Base-by-base conservation (phyloP, 2,113 vertebrate genomes). In the Gobiocypris rarus region DNA sequence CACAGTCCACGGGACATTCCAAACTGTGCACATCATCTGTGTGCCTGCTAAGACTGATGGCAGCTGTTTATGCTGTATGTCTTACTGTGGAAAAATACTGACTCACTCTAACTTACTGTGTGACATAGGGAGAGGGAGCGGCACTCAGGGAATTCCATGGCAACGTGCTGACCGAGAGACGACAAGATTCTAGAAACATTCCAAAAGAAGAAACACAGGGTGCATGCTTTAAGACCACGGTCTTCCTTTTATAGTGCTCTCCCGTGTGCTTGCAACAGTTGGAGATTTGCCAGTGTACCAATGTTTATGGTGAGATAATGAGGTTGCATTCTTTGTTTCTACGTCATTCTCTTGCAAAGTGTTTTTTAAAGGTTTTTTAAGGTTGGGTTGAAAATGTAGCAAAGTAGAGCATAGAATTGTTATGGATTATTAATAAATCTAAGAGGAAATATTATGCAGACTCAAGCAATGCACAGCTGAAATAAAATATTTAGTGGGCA, bases 401-500 rank as follows among this genome's bases (percentile, higher is more conserved):
- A 13, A 65, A 76, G n/a, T 4, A 41, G 73, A 84, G 61, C 74
- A 56, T 41, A 52, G 34, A 31, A 71, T 28, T 41, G 65, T 48
- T 63, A 70, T 74, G 24, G 75, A 79, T 83, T 79, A 86, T 83
- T 83, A 78, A 86, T 83, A 41, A 26, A 52, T 19, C 13, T 10
- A 38, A 52, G 43, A 65, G 58, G n/a, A 48, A 76, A 73, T 41
- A 69, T 8, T 11, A 19, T 31, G 43, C 86, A 58, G 54, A 54
- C 38, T 41, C 26, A 11, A 63, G 56, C 56, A 76, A 71, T 22
- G 13, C 79, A 80, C 3, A 52, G 13, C 22, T 24, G 34, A n/a
- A 54, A 86, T 86, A 3, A 86, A 85, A 80, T 85, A 78, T 86
- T 70, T 28, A 84, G 43, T 28, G 71, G 76, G 81, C 24, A 74